Conservation (phyloP, 2,888 invertebrate species). For the Pachymerium ferrugineum region DNA sequence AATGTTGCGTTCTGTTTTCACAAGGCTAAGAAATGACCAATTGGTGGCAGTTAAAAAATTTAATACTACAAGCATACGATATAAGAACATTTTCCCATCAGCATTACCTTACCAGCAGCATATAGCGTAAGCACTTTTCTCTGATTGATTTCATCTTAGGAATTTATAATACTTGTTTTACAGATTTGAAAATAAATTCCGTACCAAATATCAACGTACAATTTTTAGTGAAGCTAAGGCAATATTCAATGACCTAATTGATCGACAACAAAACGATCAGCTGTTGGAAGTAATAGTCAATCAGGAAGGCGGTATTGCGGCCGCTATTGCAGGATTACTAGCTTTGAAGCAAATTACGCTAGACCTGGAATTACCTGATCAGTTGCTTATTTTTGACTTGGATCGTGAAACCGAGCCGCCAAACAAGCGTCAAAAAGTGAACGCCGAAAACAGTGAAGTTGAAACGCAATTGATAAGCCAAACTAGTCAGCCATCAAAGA, state of each 20-base stretch:
- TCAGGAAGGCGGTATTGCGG: neutral
- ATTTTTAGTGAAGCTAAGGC: neutral
- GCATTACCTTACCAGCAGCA: conserved; percentile 53
- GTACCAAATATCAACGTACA: neutral
- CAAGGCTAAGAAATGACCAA: conserved; percentile 56
- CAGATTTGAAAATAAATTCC: neutral
- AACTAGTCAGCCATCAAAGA: neutral
- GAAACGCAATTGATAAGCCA: too few species aligned
- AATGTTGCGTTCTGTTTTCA: conserved; percentile 57
- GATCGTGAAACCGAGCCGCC: neutral
- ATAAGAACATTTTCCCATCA: conserved; percentile 51
- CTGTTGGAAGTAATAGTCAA: neutral
- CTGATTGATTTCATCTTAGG: neutral
- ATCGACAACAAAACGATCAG: neutral
- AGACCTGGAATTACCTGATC: neutral
- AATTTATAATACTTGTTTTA: neutral
- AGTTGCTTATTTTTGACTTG: neutral
- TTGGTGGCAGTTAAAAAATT: conserved; percentile 52
- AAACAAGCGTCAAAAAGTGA: neutral
- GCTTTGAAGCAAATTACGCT: neutral
- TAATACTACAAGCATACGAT: conserved; percentile 46
- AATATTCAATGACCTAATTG: neutral
- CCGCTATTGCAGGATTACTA: neutral
- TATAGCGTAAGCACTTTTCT: conserved; percentile 44
- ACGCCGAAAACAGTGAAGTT: too few species aligned